Evolutionary conservation across 2,888 invertebrate genomes (phyloP), one percentile per base, ranked within the genome.

Genomic region (Sabatieria punctata): DNA sequence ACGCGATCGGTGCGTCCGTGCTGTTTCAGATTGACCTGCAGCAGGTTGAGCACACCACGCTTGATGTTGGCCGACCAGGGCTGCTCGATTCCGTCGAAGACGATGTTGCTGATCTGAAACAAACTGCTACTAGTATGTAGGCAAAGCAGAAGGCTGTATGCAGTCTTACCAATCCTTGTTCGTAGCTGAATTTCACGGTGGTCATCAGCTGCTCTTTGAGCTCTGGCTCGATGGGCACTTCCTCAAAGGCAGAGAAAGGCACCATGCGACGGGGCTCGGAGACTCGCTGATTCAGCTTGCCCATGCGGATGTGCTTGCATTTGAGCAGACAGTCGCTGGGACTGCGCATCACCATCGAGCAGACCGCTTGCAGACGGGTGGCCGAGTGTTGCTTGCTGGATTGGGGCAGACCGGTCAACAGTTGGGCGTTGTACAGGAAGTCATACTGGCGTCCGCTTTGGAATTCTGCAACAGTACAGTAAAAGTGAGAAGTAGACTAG

Each of bases 41-140:
- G 50, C 56, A 59, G 54, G 52, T 57, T 60, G 51, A 61, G 45
- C 41, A 61, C 53, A 42, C 59, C 55, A 36, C 55, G 53, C 54
- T 61, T 61, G 53, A 60, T 50, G 52, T 61, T 61, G 47, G 49
- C 55, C n/a, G 58, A 54, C 60, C 60, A 60, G 36, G 54, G 49
- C 8, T 47, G 41, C 37, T 60, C 60, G 21, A 51, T 44, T 8
- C 45, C 38, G 41, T 49, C 45, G 51, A 60, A 59, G 42, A 25
- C 43, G 19, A 55, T 18, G 15, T 55, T 47, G 25, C 13, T 15
- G 36, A 55, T 43, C 43, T 54, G 43, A 15, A 46, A 25, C 3
- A 21, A 13, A 26, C 30, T 11, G 30, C 8, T 8, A 15, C 8
- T 15, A 30, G 30, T 11, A 30, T 8, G 8, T 30, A 11, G 30